Conservation (phyloP, 2,113 vertebrate species). For the Varanus salvator region DNA sequence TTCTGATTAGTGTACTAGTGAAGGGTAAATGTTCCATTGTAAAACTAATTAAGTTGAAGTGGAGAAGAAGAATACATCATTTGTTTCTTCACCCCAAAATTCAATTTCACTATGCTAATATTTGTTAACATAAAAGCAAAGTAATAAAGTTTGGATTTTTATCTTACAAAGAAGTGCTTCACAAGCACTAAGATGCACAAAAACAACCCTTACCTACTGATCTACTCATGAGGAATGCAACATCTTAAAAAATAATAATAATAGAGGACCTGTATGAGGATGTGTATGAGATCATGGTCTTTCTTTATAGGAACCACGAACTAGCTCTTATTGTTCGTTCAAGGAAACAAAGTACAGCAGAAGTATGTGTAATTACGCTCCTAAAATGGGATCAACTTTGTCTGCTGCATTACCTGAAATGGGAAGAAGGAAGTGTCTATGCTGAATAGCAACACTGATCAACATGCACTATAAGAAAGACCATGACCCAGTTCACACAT, state of each 20-base stretch:
- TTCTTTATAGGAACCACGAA: not conserved
- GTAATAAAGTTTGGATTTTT: not conserved
- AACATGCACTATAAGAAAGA: not conserved
- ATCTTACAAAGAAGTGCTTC: not conserved
- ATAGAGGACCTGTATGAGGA: not conserved
- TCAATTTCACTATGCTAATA: constrained; percentile 14
- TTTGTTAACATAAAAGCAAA: constrained; percentile 2
- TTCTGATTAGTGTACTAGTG: not conserved
- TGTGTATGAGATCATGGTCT: not conserved
- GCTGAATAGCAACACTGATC: not conserved
- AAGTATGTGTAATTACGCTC: not conserved
- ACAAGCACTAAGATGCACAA: not conserved
- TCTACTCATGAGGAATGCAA: not conserved
- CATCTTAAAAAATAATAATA: not conserved
- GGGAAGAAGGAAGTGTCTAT: not conserved
- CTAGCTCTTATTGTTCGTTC: not conserved
- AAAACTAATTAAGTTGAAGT: constrained; percentile 10
- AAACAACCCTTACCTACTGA: not conserved
- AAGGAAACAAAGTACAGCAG: not conserved
- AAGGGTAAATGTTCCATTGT: not conserved
- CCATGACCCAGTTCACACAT: not conserved
- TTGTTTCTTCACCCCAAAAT: constrained; percentile 30
- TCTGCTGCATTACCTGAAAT: not conserved
- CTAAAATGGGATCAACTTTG: not conserved
- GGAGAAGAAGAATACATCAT: not conserved